phyloP scores from a whole-genome alignment of 1,140 invertebrate genomes.

The Lepidurus couesii region DNA sequence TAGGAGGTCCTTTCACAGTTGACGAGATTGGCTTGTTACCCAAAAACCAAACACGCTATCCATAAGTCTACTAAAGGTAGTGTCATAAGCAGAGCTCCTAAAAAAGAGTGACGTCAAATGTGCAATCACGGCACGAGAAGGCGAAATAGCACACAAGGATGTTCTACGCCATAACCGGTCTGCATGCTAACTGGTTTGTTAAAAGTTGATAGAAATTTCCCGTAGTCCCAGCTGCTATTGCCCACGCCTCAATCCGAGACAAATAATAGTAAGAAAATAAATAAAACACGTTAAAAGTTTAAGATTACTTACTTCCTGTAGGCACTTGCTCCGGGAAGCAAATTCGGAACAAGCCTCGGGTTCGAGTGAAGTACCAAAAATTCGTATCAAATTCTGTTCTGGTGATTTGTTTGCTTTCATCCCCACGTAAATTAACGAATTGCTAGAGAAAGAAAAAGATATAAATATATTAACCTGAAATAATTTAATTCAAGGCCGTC shows the following conservation, averaged over 20 bases:
- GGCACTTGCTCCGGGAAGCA: constrained; percentile 83
- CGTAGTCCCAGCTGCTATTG: neutral
- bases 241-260: neutral
- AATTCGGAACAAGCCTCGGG: constrained; percentile 80
- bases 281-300: neutral
- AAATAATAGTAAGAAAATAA: neutral
- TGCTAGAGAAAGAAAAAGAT: neutral
- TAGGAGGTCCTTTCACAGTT: neutral
- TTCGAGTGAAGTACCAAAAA: constrained; percentile 78
- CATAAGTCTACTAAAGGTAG: neutral
- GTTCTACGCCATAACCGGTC: neutral
- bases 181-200: neutral
- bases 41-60: too few species aligned
- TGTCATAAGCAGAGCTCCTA: neutral
- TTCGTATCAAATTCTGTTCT: constrained; percentile 64
- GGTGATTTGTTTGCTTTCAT: constrained; percentile 2
- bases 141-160: neutral
- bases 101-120: neutral
- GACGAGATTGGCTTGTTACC: too few species aligned
- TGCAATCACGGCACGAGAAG: neutral
- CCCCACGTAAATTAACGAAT: neutral
- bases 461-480: neutral
- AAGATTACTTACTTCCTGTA: constrained; percentile 46
- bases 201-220: neutral
- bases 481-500: neutral